Conservation (phyloP, 1,140 invertebrate species). For the Dendrolimus punctatus region DNA sequence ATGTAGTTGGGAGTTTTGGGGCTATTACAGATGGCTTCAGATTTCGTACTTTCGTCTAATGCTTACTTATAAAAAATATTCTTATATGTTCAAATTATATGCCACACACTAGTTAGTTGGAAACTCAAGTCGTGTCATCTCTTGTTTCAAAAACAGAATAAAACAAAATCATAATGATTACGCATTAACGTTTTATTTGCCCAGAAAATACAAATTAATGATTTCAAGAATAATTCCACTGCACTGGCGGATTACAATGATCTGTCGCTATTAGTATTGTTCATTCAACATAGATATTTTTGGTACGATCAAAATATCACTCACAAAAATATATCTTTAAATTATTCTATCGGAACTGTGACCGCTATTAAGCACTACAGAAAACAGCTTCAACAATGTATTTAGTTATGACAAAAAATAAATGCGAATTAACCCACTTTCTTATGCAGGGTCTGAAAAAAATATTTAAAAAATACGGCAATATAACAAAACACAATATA, state of each 20-base stretch:
- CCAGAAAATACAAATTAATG: constrained; percentile 69
- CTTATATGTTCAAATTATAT: too few relatives aligned
- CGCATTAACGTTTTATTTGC: constrained; percentile 66
- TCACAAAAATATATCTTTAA: constrained; percentile 63
- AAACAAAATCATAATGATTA: constrained; percentile 20
- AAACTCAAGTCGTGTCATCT: neutral
- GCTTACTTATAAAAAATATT: too few relatives aligned
- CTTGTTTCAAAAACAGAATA: neutral
- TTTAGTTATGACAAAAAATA: too few relatives aligned
- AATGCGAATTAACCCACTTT: too few relatives aligned
- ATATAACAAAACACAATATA: too few relatives aligned
- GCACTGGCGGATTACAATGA: constrained; percentile 31
- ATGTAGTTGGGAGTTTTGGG: too few relatives aligned
- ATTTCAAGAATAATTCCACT: constrained; percentile 54
- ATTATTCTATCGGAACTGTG: constrained; percentile 56
- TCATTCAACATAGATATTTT: too few relatives aligned
- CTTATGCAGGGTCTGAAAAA: too few relatives aligned
- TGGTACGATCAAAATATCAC: constrained; percentile 48
- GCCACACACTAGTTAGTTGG: too few relatives aligned
- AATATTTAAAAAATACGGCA: too few relatives aligned
- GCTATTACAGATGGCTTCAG: too few relatives aligned
- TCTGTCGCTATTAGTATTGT: constrained; percentile 16
- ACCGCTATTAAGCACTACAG: constrained; percentile 42
- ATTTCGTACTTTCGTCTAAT: too few relatives aligned
- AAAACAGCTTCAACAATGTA: constrained; percentile 27